A percentile compares a stretch with the other conserved stretches of the same genome.
Evolutionary conservation across 2,888 invertebrate genomes (phyloP).

Genomic region (Sarcophaga rosellei): DNA sequence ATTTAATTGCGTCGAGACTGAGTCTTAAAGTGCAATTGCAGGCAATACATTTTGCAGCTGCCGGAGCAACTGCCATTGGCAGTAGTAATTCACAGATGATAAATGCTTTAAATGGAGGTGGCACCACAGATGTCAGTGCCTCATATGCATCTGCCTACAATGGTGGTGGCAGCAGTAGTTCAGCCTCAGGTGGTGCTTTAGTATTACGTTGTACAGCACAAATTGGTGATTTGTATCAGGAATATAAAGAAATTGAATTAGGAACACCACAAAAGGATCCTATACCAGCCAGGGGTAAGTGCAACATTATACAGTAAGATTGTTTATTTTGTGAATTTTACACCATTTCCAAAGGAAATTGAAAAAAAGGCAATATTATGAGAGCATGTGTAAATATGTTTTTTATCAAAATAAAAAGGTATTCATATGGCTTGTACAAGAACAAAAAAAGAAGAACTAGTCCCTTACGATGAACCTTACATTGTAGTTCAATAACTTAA

Average conservation of each 20-base stretch:
- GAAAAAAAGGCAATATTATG: too few species aligned
- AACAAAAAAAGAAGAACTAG: too few species aligned
- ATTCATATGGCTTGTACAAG: too few species aligned
- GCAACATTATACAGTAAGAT: constrained; percentile 7
- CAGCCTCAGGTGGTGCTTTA: constrained; percentile 81
- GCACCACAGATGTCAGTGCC: constrained; percentile 63
- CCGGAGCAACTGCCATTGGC: constrained; percentile 55
- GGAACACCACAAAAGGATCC: constrained; percentile 87
- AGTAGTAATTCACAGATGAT: constrained; percentile 67
- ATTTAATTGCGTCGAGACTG: constrained; percentile 79
- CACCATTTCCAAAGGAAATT: neutral
- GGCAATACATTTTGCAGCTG: constrained; percentile 79
- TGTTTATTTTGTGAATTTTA: neutral
- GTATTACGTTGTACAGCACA: constrained; percentile 88
- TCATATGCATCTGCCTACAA: constrained; percentile 59
- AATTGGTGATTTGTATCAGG: constrained; percentile 87
- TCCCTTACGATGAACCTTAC: too few species aligned
- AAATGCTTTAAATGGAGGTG: constrained; percentile 54
- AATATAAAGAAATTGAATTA: constrained; percentile 86
- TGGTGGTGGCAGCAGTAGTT: constrained; percentile 33
- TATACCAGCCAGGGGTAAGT: constrained; percentile 89
- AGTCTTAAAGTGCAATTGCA: constrained; percentile 81
- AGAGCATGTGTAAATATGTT: too few species aligned
- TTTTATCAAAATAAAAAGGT: too few species aligned
- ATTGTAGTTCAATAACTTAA: too few species aligned